phyloP scores from a whole-genome alignment of 2,888 invertebrate species.

The Thymelicus lineola region DNA sequence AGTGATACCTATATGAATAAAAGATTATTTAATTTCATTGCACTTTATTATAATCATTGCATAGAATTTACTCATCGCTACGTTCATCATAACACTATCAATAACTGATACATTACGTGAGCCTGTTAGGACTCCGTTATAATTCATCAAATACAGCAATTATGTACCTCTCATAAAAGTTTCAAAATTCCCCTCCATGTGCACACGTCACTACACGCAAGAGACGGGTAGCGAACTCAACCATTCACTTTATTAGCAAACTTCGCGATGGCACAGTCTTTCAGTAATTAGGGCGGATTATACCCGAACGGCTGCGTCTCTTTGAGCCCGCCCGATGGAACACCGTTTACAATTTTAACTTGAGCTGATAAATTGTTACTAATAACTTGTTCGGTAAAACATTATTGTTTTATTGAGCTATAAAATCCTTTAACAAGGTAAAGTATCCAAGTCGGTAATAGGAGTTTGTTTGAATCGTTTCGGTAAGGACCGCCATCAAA shows the following conservation, averaged over 20 bases:
- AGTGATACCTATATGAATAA: too few relatives aligned
- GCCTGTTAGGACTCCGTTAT: too few relatives aligned
- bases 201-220: constrained; percentile 29
- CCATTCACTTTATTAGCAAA: constrained; percentile 82
- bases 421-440: background rate
- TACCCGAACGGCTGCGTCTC: constrained; percentile 69
- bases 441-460: too few relatives aligned
- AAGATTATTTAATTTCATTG: too few relatives aligned
- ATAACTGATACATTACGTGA: too few relatives aligned
- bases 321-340: constrained; percentile 23
- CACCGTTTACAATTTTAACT: constrained; percentile 31
- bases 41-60: too few relatives aligned
- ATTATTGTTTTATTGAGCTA: background rate
- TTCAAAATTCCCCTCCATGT: constrained; percentile 19
- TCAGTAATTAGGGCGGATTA: constrained; percentile 80
- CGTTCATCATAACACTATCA: too few relatives aligned
- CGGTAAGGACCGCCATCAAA: too few relatives aligned
- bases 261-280: constrained; percentile 74
- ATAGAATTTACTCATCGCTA: too few relatives aligned
- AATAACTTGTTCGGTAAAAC: background rate
- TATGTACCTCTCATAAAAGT: constrained; percentile 1
- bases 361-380: constrained; percentile 15
- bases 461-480: too few relatives aligned
- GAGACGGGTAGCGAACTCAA: constrained; percentile 53
- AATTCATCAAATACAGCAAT: background rate